Conservation (phyloP, 2,113 vertebrate genomes). For the Morone chrysops region DNA sequence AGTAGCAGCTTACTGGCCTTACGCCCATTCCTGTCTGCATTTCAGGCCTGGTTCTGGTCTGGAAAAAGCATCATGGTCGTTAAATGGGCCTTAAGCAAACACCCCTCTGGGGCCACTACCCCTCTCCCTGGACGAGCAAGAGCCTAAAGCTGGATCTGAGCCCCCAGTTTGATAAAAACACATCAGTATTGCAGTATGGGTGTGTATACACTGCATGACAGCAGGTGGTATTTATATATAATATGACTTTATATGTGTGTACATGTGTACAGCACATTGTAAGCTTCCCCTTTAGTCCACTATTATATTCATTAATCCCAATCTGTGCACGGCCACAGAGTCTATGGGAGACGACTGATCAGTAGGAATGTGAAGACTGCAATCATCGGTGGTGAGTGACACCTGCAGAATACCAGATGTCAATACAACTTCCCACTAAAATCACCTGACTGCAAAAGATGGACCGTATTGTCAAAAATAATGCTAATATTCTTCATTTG, state of each 20-base stretch:
- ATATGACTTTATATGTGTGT: constrained; percentile 42
- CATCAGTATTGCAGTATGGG: constrained; percentile 13
- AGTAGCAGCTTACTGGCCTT: constrained; percentile 62
- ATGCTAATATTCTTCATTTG: background rate
- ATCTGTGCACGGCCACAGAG: constrained; percentile 32
- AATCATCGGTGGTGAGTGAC: constrained; percentile 48
- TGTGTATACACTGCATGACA: constrained; percentile 34
- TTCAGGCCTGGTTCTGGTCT: constrained; percentile 70
- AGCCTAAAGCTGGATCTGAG: constrained; percentile 52
- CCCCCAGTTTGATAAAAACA: constrained; percentile 57
- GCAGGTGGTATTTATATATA: constrained; percentile 69
- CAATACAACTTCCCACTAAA: background rate
- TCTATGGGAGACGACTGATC: constrained; percentile 24
- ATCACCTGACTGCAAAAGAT: constrained; percentile 1
- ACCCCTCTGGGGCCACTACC: constrained; percentile 68
- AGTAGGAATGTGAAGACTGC: constrained; percentile 33
- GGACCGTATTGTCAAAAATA: background rate
- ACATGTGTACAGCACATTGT: constrained; percentile 20
- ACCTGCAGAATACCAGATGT: constrained; percentile 58
- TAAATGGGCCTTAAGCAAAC: constrained; percentile 81
- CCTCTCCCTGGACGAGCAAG: constrained; percentile 47
- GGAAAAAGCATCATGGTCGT: constrained; percentile 83
- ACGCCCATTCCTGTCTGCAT: constrained; percentile 62
- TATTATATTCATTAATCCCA: constrained; percentile 49
- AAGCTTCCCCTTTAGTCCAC: constrained; percentile 14